Evolutionary conservation across 2,113 vertebrate genomes (phyloP).

Genomic region (Hydrolagus affinis): DNA sequence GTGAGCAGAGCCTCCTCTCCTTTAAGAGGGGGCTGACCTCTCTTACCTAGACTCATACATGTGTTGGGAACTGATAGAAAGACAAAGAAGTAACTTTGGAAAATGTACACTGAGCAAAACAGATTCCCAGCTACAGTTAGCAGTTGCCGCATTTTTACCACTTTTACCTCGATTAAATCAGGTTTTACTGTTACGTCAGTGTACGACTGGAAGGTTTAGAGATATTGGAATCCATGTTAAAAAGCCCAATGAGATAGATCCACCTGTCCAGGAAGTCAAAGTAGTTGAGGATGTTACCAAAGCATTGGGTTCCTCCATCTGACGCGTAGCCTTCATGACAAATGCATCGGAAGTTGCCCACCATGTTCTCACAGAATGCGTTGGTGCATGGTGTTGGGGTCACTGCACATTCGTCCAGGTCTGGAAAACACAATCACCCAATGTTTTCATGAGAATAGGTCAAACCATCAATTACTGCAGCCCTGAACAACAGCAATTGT

Average conservation of each 20-base stretch:
- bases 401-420: constrained; percentile 73
- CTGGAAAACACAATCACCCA: constrained; percentile 45
- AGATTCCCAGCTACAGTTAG: background rate
- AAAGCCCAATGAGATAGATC: background rate
- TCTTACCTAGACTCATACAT: no score
- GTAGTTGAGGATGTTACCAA: constrained; percentile 54
- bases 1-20: no score
- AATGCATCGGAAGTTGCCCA: constrained; percentile 77
- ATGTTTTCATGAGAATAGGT: background rate
- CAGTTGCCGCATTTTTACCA: background rate
- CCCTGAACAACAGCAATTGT: no score
- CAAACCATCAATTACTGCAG: background rate
- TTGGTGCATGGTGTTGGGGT: constrained; percentile 62
- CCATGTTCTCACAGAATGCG: constrained; percentile 77
- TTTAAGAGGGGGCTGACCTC: no score
- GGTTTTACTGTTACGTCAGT: background rate
- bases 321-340: constrained; percentile 71
- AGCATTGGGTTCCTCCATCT: constrained; percentile 64
- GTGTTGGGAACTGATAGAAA: no score
- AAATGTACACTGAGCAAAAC: no score
- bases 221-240: background rate
- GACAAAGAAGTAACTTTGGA: no score
- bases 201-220: background rate
- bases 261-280: background rate
- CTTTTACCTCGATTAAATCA: no score